Percentiles rank a stretch among this genome's conserved stretches.
Evolutionary conservation across 1,140 invertebrate species (phyloP).

Genomic region (Apis laboriosa): DNA sequence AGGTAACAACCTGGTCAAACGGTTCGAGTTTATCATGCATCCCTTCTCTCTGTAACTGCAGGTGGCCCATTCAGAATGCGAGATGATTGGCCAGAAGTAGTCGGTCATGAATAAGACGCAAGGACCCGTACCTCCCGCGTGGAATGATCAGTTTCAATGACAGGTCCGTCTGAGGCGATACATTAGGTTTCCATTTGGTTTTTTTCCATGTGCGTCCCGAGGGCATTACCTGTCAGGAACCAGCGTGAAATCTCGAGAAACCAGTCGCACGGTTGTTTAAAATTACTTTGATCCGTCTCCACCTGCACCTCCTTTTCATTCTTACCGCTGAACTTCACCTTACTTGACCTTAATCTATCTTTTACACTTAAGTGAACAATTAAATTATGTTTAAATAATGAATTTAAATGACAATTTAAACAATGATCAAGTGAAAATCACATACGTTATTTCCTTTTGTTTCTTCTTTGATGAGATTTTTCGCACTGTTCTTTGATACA

Average conservation of each 20-base stretch:
- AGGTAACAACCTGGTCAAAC: conserved; percentile 20
- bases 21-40: conserved; percentile 32
- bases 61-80: conserved; percentile 39
- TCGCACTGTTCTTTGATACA: background rate
- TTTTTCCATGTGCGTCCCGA: conserved; percentile 14
- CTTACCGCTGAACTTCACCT: conserved; percentile 26
- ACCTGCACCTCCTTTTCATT: conserved; percentile 39
- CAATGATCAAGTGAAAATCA: background rate
- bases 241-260: conserved; percentile 54
- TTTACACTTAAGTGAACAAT: background rate
- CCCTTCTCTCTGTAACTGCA: conserved; percentile 12
- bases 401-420: background rate
- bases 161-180: conserved; percentile 20
- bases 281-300: conserved; percentile 14
- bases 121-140: conserved; percentile 48
- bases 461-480: background rate
- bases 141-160: conserved; percentile 57
- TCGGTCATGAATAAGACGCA: conserved; percentile 51
- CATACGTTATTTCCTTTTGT: too few species aligned
- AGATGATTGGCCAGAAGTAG: conserved; percentile 45
- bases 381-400: background rate
- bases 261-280: conserved; percentile 53
- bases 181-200: conserved; percentile 18
- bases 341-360: background rate
- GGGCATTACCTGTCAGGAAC: conserved; percentile 40